These are phyloP conservation scores for Falco cherrug DNA, from an alignment of 2,797 vertebrate genomes.

Conservation along the genomic window DNA sequence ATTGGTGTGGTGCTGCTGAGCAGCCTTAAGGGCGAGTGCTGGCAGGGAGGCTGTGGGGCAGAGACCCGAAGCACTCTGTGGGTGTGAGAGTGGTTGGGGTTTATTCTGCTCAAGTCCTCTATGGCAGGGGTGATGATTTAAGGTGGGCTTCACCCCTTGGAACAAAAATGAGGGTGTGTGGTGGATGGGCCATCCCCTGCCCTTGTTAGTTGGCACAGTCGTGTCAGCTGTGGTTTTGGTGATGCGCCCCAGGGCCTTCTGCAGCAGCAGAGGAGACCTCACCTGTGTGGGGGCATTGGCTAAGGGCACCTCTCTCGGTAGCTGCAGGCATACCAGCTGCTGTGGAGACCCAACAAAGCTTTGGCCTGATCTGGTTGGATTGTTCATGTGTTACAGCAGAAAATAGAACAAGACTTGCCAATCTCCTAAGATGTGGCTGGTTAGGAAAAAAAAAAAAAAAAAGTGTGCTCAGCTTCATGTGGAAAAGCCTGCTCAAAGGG, in stretches of 20 bases:
- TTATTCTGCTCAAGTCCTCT: background rate
- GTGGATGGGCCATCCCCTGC: background rate
- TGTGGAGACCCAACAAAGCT: background rate
- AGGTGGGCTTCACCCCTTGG: background rate
- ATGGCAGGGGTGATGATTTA: background rate
- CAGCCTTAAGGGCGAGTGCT: background rate
- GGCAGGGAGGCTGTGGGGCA: background rate
- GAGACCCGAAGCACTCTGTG: background rate
- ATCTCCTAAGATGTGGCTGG: background rate
- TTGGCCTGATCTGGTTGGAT: background rate
- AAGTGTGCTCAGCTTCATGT: background rate
- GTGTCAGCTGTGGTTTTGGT: background rate
- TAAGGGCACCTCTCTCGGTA: background rate
- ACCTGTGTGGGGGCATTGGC: too few species aligned
- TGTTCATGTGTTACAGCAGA: background rate
- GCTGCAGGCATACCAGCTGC: background rate
- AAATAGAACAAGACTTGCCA: background rate
- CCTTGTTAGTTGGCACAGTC: background rate
- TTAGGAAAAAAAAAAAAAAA: background rate
- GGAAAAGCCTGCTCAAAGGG: background rate
- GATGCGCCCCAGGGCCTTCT: background rate
- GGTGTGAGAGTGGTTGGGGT: background rate
- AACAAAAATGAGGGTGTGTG: background rate
- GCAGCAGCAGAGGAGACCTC: background rate
- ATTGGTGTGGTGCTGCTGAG: fast-evolving